Evolutionary conservation across 2,888 invertebrate species (phyloP).

Genomic region (Ormia ochracea): DNA sequence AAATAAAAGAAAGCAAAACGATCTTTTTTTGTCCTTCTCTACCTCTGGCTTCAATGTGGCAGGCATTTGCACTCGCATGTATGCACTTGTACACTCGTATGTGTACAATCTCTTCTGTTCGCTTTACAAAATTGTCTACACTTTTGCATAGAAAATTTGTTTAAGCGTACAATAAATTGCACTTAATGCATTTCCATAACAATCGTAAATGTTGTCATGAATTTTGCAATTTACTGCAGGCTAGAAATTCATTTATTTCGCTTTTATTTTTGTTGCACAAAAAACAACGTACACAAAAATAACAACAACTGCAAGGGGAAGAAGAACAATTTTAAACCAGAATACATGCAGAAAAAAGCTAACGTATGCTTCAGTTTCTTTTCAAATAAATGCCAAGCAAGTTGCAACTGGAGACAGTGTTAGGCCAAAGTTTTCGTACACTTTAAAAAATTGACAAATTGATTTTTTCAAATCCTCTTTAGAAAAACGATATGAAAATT

Average conservation of each 20-base stretch:
- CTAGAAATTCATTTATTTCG: conserved; percentile 57
- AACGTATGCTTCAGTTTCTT: not conserved
- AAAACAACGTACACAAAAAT: not conserved
- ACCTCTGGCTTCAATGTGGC: conserved; percentile 4
- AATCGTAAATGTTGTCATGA: conserved; percentile 74
- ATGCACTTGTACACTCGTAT: not conserved
- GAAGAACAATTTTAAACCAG: conserved; percentile 26
- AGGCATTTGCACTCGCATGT: no score
- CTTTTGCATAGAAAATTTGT: conserved; percentile 53
- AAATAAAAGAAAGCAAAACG: not conserved
- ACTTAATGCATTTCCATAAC: conserved; percentile 65
- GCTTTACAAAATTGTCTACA: conserved; percentile 33
- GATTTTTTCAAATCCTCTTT: no score
- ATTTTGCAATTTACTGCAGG: conserved; percentile 64
- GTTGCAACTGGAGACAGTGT: not conserved
- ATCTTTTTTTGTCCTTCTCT: not conserved
- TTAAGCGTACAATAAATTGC: conserved; percentile 60
- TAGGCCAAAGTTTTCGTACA: not conserved
- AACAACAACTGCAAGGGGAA: not conserved
- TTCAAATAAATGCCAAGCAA: conserved; percentile 38
- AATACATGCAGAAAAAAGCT: conserved; percentile 17
- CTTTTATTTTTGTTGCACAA: not conserved
- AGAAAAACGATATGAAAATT: no score
- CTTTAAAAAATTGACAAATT: not conserved
- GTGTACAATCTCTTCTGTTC: not conserved